A percentile compares a stretch with the other conserved stretches of the same genome.
These are phyloP conservation scores for Syngnathus scovelli DNA, from an alignment of 2,113 vertebrate species.

Conservation along the genomic window DNA sequence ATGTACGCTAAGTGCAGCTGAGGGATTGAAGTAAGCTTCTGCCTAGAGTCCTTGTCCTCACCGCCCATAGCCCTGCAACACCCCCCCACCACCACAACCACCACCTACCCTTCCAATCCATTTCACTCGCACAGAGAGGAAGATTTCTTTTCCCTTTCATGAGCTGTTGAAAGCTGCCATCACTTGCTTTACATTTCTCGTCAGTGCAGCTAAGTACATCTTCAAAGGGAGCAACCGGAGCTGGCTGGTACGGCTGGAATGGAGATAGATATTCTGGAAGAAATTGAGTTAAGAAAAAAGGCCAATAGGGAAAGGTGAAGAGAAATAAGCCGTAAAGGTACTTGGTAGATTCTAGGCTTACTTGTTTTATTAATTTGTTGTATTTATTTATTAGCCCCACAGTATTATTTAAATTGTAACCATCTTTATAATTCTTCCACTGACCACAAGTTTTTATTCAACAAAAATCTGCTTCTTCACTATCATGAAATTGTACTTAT, in stretches of 20 bases:
- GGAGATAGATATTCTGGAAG: constrained; percentile 26
- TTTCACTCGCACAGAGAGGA: constrained; percentile 50
- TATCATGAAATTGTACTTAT: neutral
- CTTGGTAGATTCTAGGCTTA: constrained; percentile 2
- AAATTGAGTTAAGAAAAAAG: constrained; percentile 23
- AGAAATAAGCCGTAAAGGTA: neutral
- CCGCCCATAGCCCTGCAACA: constrained; percentile 28
- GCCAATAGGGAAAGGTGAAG: constrained; percentile 1
- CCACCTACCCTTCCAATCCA: constrained; percentile 25
- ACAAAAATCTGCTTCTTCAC: neutral
- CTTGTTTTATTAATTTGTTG: neutral
- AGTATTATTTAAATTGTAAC: too few species aligned
- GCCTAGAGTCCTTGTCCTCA: constrained; percentile 32
- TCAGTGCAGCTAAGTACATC: constrained; percentile 59
- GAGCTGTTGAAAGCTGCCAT: constrained; percentile 57
- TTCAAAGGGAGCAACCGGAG: constrained; percentile 53
- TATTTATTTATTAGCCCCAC: too few species aligned
- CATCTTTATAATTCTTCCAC: too few species aligned
- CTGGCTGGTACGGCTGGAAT: constrained; percentile 22
- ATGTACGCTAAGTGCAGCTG: constrained; percentile 23
- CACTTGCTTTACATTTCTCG: constrained; percentile 58
- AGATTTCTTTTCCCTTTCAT: constrained; percentile 59
- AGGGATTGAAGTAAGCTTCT: constrained; percentile 52
- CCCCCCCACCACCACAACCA: constrained; percentile 26
- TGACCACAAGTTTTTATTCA: too few species aligned